Conservation (phyloP, 2,113 vertebrate genomes). For the Eurypyga helias region DNA sequence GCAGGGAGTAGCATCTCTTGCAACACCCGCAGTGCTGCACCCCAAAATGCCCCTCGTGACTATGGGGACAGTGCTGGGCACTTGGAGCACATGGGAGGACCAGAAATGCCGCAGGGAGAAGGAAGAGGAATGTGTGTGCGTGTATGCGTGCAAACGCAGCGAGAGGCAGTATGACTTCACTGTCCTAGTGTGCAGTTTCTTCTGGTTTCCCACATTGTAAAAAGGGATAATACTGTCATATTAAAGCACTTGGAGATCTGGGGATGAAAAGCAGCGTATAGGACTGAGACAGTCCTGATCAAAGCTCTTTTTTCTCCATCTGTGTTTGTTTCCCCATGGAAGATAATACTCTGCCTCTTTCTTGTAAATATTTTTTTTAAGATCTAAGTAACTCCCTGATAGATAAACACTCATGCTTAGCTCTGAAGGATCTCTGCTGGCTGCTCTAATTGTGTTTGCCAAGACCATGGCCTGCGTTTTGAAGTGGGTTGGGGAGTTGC, state of each 20-base stretch:
- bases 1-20: neutral
- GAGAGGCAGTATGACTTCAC: neutral
- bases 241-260: constrained; percentile 30
- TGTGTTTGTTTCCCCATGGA: constrained; percentile 58
- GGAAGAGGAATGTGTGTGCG: neutral
- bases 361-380: constrained; percentile 62
- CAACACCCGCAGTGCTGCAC: rapidly evolving
- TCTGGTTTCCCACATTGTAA: constrained; percentile 24
- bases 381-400: constrained; percentile 8
- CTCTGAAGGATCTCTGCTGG: neutral
- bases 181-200: neutral
- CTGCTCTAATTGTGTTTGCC: constrained; percentile 1
- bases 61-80: rapidly evolving
- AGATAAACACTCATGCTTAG: constrained; percentile 16
- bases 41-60: neutral
- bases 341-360: constrained; percentile 62
- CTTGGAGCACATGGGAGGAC: rapidly evolving
- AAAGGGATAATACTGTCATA: constrained; percentile 19
- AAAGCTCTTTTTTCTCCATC: constrained; percentile 49
- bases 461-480: neutral
- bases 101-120: neutral
- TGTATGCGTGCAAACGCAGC: rapidly evolving
- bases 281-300: constrained; percentile 38
- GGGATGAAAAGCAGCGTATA: constrained; percentile 3
- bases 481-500: neutral